Evolutionary conservation across 2,113 vertebrate genomes (phyloP).

Genomic region (Campylomormyrus tamandua): DNA sequence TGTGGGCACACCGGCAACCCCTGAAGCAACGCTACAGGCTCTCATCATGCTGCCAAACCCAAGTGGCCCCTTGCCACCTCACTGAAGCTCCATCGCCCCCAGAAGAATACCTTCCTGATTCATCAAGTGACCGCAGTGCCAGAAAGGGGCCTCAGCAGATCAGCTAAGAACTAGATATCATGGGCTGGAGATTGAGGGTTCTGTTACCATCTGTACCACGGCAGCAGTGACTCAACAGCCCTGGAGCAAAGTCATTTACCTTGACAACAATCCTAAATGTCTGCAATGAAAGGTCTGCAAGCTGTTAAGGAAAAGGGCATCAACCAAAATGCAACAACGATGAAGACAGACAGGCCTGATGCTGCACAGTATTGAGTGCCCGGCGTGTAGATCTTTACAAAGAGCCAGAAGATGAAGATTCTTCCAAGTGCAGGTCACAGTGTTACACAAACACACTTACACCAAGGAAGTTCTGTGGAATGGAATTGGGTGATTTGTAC

Average conservation of each 20-base stretch:
- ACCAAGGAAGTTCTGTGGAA: background rate
- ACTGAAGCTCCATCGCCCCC: background rate
- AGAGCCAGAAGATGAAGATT: background rate
- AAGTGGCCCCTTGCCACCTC: background rate
- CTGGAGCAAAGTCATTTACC: slow-evolving; percentile 4
- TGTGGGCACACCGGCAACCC: background rate
- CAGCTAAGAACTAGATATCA: background rate
- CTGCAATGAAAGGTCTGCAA: background rate
- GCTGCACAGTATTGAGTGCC: background rate
- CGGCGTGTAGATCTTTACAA: background rate
- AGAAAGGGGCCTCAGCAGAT: background rate
- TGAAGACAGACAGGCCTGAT: background rate
- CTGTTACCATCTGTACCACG: background rate
- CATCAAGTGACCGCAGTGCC: background rate
- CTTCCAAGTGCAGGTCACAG: background rate
- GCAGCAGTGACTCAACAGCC: background rate
- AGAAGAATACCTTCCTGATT: background rate
- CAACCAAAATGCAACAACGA: background rate
- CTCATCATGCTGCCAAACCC: background rate
- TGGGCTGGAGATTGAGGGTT: background rate
- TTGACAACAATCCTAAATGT: background rate
- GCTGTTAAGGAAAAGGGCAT: background rate
- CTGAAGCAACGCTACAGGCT: background rate
- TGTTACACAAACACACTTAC: background rate
- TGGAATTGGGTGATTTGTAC: background rate